Evolutionary conservation across 2,888 invertebrate species (phyloP), one percentile per base, ranked within the genome.

Genomic region (Mimumesa dahlbomi): DNA sequence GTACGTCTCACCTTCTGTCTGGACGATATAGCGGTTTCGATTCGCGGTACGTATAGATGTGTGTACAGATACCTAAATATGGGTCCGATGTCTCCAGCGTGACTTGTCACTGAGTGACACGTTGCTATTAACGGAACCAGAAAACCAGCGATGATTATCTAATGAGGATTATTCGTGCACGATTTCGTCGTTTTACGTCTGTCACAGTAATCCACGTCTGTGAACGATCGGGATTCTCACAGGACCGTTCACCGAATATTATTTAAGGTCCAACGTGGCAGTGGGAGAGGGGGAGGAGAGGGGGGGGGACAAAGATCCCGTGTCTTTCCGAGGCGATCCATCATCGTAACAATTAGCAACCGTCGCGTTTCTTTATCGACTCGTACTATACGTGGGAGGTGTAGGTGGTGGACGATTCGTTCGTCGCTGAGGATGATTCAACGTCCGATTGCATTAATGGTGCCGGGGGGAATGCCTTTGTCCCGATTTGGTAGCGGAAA

Each of bases 341-440:
- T 85, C 85, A 85, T 85, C 81, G 83, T 79, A 84, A 84, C 83
- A 84, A 85, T 84, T 85, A 85, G 81, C 73, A 58, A 56, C 73
- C 59, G 59, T 57, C 63, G 68, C 67, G 72, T 78, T 73, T 53
- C 76, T 77, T 82, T 73, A 77, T 77, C 74, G 82, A 40, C 43
- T 54, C 46, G 54, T 46, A n/a, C n/a, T n/a, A n/a, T n/a, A 66
- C 79, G 85, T 84, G 77, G 86, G 81, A 77, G 84, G 82, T 78
- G 85, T 84, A 82, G 86, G 85, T 84, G 85, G 79, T 56, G 43
- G 74, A 74, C 61, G 69, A 45, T 46, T 7, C 21, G 49, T 57
- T 53, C 65, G 65, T 78, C 72, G 64, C 62, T 50, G 50, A 59
- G 64, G 79, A 83, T 79, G 75, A 77, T 80, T 77, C 77, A 74